A percentile compares a stretch with the other conserved stretches of the same genome.
These are phyloP conservation scores for Pampus argenteus DNA, from an alignment of 2,797 vertebrate species.

Conservation along the genomic window DNA sequence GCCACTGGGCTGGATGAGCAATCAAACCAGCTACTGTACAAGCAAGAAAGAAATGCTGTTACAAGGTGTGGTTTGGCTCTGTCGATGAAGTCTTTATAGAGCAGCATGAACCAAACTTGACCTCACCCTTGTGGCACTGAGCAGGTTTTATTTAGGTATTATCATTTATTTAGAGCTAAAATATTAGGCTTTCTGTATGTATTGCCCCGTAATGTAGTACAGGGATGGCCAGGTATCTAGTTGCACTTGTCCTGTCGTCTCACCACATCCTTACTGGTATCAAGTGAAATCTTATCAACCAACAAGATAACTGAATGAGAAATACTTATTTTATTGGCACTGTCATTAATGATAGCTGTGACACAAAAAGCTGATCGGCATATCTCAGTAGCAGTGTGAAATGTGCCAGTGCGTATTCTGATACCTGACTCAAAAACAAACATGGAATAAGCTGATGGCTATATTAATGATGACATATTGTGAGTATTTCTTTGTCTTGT, in stretches of 20 bases:
- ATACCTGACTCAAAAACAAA: too few relatives aligned
- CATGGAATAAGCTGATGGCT: too few relatives aligned
- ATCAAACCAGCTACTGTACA: not conserved
- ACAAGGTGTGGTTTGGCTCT: not conserved
- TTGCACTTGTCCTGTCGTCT: not conserved
- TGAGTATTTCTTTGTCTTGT: too few relatives aligned
- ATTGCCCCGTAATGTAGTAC: not conserved
- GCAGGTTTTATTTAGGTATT: not conserved
- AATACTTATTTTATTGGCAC: not conserved
- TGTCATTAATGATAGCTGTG: not conserved
- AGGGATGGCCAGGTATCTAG: not conserved
- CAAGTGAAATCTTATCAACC: constrained; percentile 3
- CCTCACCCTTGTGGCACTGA: not conserved
- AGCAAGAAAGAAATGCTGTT: too few relatives aligned
- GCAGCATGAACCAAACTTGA: not conserved
- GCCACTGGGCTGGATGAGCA: not conserved
- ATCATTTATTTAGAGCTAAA: not conserved
- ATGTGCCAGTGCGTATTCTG: too few relatives aligned
- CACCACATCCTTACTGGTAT: not conserved
- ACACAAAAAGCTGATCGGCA: not conserved
- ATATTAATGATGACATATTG: too few relatives aligned
- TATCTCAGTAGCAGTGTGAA: not conserved
- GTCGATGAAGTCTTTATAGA: too few relatives aligned
- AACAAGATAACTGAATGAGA: not conserved
- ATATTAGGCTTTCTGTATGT: not conserved